Evolutionary conservation across 2,888 invertebrate species (phyloP), one percentile per base, ranked within the genome.

Genomic region (Oxytorus armatus): DNA sequence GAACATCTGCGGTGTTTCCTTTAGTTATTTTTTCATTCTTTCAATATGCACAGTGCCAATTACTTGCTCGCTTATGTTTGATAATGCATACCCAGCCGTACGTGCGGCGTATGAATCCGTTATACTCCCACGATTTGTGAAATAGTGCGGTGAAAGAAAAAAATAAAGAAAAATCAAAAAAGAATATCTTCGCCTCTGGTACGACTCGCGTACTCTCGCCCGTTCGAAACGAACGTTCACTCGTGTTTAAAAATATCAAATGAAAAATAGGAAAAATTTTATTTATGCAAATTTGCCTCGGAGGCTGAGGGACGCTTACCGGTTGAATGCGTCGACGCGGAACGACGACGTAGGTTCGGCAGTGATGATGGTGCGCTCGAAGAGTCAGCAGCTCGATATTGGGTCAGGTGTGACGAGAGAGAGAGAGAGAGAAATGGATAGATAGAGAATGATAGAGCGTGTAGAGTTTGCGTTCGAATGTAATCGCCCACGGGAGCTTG

Each of bases 401-500:
- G 72, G 72, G 76, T 72, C 77, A 72, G 77, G 53, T 77, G 77
- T 70, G 65, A 76, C 70, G 65, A 55, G 72, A 25, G 72, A 33
- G 33, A 14, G 57, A 29, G 14, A n/a, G 11, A 49, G n/a, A 61
- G 29, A 44, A 21, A 0, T 2, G 25, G 16, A 10, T 14, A 23
- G 55, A 77, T 70, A 11, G 23, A 66, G 55, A 66, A 69, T 76
- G 59, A 70, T 5, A 65, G 44, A 65, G 63, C 14, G 42, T 42
- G 47, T 53, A 53, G 11, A 14, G 21, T 47, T 23, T 59, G 66
- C 49, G 47, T 55, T 74, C 29, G 14, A 57, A 25, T 23, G 53
- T 39, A 18, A 57, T 51, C 36, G 16, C 61, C 68, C 61, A 73
- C 74, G 36, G 39, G 25, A 36, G 39, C 39, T 16, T 44, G 61